phyloP scores from a whole-genome alignment of 2,888 invertebrate genomes.

The Pharmacophagus antenor region DNA sequence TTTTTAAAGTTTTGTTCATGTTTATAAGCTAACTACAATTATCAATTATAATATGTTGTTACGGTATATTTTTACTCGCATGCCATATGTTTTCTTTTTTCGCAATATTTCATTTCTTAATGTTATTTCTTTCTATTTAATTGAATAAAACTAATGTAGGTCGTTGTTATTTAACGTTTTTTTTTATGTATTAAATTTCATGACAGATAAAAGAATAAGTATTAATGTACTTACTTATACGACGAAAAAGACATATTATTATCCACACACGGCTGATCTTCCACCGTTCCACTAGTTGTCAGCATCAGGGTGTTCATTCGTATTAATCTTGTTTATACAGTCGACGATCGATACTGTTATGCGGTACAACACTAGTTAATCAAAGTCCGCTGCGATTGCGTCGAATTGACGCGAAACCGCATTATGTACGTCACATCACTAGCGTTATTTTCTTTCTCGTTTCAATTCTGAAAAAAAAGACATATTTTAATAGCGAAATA shows the following conservation, averaged over 20 bases:
- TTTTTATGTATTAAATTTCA: too few species aligned
- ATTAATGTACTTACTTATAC: constrained; percentile 65
- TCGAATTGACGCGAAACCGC: constrained; percentile 54
- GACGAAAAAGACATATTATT: constrained; percentile 74
- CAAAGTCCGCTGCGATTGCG: constrained; percentile 51
- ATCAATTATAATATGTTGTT: too few species aligned
- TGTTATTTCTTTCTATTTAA: too few species aligned
- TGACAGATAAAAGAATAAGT: neutral
- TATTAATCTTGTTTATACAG: constrained; percentile 38
- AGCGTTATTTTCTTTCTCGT: constrained; percentile 39
- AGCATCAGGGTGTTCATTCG: constrained; percentile 79
- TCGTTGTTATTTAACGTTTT: too few species aligned
- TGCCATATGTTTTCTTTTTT: too few species aligned
- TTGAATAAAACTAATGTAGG: too few species aligned
- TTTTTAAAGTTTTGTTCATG: too few species aligned
- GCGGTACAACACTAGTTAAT: constrained; percentile 57
- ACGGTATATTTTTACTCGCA: too few species aligned
- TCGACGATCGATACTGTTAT: constrained; percentile 33
- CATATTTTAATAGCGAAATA: constrained; percentile 9
- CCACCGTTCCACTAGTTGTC: constrained; percentile 65
- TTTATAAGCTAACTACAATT: too few species aligned
- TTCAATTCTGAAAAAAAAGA: constrained; percentile 54
- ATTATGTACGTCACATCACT: constrained; percentile 64
- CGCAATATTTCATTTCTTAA: too few species aligned
- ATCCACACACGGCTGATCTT: constrained; percentile 72